Conservation (phyloP, 2,113 vertebrate species). For the Phaethon lepturus region DNA sequence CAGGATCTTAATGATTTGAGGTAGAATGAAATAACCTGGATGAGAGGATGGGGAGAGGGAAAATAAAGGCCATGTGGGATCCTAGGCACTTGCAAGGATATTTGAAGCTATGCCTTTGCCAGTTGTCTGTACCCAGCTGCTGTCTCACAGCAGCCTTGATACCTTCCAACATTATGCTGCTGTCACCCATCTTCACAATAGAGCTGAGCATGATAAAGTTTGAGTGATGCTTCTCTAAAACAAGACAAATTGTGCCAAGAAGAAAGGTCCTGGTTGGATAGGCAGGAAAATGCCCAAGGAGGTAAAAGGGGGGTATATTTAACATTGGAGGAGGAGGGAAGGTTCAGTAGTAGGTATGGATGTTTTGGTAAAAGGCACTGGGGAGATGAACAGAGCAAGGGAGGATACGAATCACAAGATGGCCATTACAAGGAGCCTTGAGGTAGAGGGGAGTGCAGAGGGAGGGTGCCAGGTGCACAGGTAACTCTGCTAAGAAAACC, state of each 20-base stretch:
- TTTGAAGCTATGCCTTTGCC: background rate
- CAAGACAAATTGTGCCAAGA: background rate
- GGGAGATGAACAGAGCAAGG: background rate
- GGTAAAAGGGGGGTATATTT: background rate
- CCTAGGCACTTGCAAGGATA: background rate
- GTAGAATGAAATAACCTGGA: background rate
- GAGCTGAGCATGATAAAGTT: background rate
- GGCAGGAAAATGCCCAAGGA: background rate
- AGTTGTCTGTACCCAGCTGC: background rate
- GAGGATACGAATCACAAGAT: background rate
- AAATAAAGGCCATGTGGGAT: background rate
- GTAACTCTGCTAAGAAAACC: background rate
- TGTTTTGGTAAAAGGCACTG: background rate
- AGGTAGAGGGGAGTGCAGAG: rapidly evolving
- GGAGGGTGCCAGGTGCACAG: background rate
- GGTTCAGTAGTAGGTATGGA: background rate
- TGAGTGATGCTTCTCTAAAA: background rate
- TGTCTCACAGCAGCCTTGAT: background rate
- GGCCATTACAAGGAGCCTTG: background rate
- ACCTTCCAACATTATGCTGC: background rate
- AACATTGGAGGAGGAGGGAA: background rate
- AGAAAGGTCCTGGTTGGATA: background rate
- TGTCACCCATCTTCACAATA: background rate
- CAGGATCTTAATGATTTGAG: background rate
- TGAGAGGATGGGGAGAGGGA: background rate